Percentiles rank a stretch among this genome's conserved stretches.
Evolutionary conservation across 2,888 invertebrate genomes (phyloP).

Genomic region (Apotomis capreana): DNA sequence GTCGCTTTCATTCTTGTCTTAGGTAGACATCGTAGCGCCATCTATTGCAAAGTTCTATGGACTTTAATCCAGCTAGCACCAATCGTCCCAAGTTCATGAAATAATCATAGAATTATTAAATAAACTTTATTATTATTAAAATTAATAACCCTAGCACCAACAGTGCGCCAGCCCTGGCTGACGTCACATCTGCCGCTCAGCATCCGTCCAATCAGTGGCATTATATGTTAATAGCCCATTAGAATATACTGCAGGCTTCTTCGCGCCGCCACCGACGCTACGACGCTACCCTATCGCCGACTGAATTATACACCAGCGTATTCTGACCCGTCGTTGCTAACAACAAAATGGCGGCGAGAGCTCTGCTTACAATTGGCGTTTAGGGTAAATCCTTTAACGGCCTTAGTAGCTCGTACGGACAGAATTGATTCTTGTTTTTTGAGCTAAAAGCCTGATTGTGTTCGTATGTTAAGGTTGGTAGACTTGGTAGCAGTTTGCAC

Average conservation of each 20-base stretch:
- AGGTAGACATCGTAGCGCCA: too few species aligned
- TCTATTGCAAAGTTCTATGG: too few species aligned
- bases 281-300: constrained; percentile 57
- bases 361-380: constrained; percentile 55
- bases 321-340: constrained; percentile 50
- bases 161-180: constrained; percentile 37
- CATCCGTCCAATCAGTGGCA: constrained; percentile 85
- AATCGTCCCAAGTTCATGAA: too few species aligned
- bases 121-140: not conserved
- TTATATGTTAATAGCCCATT: constrained; percentile 84
- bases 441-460: constrained; percentile 44
- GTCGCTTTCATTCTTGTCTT: too few species aligned
- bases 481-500: constrained; percentile 56
- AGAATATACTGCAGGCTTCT: constrained; percentile 76
- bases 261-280: constrained; percentile 65
- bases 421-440: constrained; percentile 32
- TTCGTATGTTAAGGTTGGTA: constrained; percentile 49
- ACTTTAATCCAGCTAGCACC: too few species aligned
- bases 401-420: constrained; percentile 38
- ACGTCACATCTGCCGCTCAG: constrained; percentile 77
- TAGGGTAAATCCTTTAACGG: constrained; percentile 48
- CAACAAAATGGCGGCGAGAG: constrained; percentile 48
- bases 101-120: too few species aligned
- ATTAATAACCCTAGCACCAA: not conserved
- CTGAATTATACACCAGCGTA: constrained; percentile 55